A percentile compares a stretch with the other conserved stretches of the same genome.
These are phyloP conservation scores for Acrocephalus scirpaceus DNA, from an alignment of 2,797 vertebrate species.

Conservation along the genomic window DNA sequence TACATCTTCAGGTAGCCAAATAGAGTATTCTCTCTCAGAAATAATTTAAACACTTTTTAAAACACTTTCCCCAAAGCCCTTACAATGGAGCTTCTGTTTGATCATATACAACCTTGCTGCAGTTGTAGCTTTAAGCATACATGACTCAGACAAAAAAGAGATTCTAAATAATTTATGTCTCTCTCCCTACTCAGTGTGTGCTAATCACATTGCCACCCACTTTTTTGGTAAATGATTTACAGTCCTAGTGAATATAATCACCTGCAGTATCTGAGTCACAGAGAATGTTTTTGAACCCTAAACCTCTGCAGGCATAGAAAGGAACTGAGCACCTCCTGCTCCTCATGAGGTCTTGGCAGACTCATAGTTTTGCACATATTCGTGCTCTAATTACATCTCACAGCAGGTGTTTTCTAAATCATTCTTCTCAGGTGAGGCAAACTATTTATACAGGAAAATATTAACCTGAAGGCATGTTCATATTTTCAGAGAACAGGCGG, in stretches of 20 bases:
- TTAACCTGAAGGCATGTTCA: not conserved
- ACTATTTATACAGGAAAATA: constrained; percentile 23
- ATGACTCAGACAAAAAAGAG: constrained; percentile 9
- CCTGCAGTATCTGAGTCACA: constrained; percentile 30
- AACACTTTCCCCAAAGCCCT: not conserved
- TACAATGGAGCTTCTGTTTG: constrained; percentile 14
- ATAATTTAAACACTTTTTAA: not conserved
- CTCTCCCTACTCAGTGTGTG: not conserved
- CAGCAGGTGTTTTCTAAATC: constrained; percentile 25
- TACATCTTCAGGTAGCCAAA: not conserved
- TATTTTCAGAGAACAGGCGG: not conserved
- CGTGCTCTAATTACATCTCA: not conserved
- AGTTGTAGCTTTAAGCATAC: not conserved
- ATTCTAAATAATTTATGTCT: constrained; percentile 43
- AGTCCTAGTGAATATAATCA: not conserved
- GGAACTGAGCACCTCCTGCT: not conserved
- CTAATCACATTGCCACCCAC: constrained; percentile 42
- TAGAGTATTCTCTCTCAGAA: not conserved
- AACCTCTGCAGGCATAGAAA: constrained; percentile 9
- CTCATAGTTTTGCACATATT: not conserved
- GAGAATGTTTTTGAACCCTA: constrained; percentile 21
- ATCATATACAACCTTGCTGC: not conserved
- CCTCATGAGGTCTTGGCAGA: not conserved
- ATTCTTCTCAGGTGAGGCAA: constrained; percentile 39
- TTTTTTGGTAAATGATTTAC: constrained; percentile 48